Evolutionary conservation across 2,113 vertebrate species (phyloP).

Genomic region (Peromyscus maniculatus): DNA sequence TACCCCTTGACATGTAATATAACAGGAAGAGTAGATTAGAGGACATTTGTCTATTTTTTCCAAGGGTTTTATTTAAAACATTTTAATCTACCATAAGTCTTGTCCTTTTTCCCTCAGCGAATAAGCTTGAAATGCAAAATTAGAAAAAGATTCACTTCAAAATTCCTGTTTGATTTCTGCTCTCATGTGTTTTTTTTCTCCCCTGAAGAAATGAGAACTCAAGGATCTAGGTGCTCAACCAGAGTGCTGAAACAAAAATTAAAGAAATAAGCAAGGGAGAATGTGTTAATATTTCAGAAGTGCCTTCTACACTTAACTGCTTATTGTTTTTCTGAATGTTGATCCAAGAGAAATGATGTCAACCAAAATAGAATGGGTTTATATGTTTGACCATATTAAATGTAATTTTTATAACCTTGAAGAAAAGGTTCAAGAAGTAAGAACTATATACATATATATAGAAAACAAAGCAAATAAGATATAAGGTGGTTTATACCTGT

Average conservation of each 20-base stretch:
- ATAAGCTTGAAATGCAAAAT: constrained; percentile 45
- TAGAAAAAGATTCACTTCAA: not conserved
- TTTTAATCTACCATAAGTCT: not conserved
- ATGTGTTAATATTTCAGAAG: constrained; percentile 13
- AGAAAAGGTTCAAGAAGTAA: constrained; percentile 29
- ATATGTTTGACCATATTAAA: not conserved
- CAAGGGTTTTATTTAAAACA: constrained; percentile 26
- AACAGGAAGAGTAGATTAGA: not conserved
- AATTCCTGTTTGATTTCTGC: not conserved
- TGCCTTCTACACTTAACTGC: not conserved
- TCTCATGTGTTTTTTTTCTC: not conserved
- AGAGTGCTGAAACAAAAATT: not conserved
- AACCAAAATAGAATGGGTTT: not conserved
- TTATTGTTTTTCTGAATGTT: constrained; percentile 15
- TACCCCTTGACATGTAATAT: not conserved
- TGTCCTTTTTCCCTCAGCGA: not conserved
- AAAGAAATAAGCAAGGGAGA: not conserved
- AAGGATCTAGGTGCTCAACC: not conserved
- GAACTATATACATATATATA: not conserved
- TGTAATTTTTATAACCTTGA: constrained; percentile 2
- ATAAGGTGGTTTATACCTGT: constrained; percentile 19
- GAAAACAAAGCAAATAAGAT: constrained; percentile 33
- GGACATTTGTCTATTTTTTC: not conserved
- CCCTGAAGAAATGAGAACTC: not conserved
- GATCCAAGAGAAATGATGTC: not conserved